phyloP scores from a whole-genome alignment of 2,888 invertebrate genomes.

The Trissolcus brochymenae region DNA sequence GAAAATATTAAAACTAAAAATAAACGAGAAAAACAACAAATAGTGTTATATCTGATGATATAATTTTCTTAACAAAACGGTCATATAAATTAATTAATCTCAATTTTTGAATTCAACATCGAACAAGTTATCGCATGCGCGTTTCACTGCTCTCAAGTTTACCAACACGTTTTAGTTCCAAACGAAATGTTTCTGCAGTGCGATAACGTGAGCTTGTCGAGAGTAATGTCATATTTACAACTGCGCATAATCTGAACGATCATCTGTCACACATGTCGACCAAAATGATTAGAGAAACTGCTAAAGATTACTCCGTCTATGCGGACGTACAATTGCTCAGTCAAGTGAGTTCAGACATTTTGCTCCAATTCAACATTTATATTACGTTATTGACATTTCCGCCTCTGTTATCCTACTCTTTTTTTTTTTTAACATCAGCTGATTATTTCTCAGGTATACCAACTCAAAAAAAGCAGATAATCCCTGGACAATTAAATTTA shows the following conservation, averaged over 20 bases:
- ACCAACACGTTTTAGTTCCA: slow-evolving; percentile 1
- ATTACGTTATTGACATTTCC: not conserved
- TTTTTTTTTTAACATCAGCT: not conserved
- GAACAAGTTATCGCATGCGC: not conserved
- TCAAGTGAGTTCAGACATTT: slow-evolving; percentile 63
- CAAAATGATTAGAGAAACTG: slow-evolving; percentile 68
- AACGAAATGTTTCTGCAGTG: slow-evolving; percentile 9
- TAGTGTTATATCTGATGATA: too few relatives aligned
- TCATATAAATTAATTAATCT: not conserved
- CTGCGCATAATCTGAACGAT: slow-evolving; percentile 12
- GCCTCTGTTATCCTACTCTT: not conserved
- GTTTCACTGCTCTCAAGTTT: slow-evolving; percentile 1
- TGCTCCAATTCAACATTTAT: not conserved
- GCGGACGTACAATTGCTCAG: slow-evolving; percentile 67
- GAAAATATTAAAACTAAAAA: too few relatives aligned
- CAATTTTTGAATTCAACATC: not conserved
- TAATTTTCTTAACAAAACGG: too few relatives aligned
- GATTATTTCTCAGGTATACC: too few relatives aligned
- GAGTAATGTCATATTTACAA: slow-evolving; percentile 1
- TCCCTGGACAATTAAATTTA: too few relatives aligned
- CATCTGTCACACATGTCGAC: slow-evolving; percentile 3
- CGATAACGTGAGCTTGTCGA: not conserved
- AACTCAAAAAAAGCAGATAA: too few relatives aligned
- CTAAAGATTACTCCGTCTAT: slow-evolving; percentile 69
- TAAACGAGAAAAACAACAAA: too few relatives aligned